Evolutionary conservation across 2,797 vertebrate genomes (phyloP).

Genomic region (Orientallactaga sibirica): DNA sequence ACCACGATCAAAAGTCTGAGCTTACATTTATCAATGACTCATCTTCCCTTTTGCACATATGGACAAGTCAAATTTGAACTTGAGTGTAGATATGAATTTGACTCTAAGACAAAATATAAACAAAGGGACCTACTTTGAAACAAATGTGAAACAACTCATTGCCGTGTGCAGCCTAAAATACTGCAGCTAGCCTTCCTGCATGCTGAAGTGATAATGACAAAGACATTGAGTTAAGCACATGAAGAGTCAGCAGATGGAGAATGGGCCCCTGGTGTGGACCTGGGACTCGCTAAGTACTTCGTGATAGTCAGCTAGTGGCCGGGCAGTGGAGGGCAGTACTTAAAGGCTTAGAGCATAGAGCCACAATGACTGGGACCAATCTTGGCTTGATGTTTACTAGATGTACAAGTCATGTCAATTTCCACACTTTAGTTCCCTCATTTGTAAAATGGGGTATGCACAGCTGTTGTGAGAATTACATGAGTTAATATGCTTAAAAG

Average conservation of each 20-base stretch:
- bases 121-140: neutral
- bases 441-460: constrained; percentile 11
- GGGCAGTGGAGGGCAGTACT: neutral
- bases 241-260: neutral
- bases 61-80: neutral
- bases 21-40: neutral
- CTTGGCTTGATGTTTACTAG: neutral
- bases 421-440: neutral
- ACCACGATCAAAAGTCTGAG: neutral
- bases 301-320: too few relatives aligned
- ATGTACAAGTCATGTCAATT: neutral
- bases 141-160: neutral
- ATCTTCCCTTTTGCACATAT: neutral
- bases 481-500: neutral
- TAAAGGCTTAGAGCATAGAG: neutral
- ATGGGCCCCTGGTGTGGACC: too few relatives aligned
- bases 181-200: neutral
- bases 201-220: neutral
- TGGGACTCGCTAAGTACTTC: neutral
- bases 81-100: neutral
- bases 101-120: constrained; percentile 43
- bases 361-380: neutral
- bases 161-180: neutral
- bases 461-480: constrained; percentile 22
- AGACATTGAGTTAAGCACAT: neutral